Evolutionary conservation across 2,888 invertebrate species (phyloP).

Genomic region (Drosophila paramelanica): DNA sequence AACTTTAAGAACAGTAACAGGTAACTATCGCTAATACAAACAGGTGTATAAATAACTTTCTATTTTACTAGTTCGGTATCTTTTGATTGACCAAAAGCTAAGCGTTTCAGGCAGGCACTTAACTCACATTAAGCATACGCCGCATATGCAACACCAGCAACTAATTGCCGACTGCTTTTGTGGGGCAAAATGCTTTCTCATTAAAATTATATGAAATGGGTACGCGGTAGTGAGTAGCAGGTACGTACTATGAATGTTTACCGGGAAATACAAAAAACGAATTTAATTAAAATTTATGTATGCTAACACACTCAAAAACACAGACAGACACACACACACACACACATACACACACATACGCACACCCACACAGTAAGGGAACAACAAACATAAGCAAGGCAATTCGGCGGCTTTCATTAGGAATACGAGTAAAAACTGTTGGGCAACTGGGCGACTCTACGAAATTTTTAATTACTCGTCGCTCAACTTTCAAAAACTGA

Average conservation of each 20-base stretch:
- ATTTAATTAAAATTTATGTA: slow-evolving; percentile 78
- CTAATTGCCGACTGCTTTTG: slow-evolving; percentile 56
- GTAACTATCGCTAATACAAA: background rate
- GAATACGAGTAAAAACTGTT: slow-evolving; percentile 44
- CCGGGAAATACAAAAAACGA: slow-evolving; percentile 68
- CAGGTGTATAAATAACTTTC: background rate
- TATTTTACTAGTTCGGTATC: background rate
- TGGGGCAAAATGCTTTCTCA: slow-evolving; percentile 57
- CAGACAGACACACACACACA: slow-evolving; percentile 5
- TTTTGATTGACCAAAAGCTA: slow-evolving; percentile 27
- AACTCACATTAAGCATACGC: slow-evolving; percentile 46
- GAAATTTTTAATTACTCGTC: slow-evolving; percentile 77
- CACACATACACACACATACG: slow-evolving; percentile 1
- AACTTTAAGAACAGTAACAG: too few relatives aligned
- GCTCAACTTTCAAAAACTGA: slow-evolving; percentile 70
- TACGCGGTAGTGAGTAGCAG: slow-evolving; percentile 15
- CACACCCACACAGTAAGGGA: slow-evolving; percentile 26
- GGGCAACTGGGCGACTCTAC: slow-evolving; percentile 62
- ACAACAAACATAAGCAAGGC: slow-evolving; percentile 60
- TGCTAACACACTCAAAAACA: slow-evolving; percentile 7
- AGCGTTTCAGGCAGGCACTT: slow-evolving; percentile 30
- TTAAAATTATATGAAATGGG: slow-evolving; percentile 63
- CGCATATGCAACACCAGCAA: slow-evolving; percentile 30
- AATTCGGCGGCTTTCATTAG: slow-evolving; percentile 63
- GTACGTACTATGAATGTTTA: slow-evolving; percentile 47